Evolutionary conservation across 2,888 invertebrate species (phyloP), one percentile per base, ranked within the genome.

Genomic region (Pogonocherus hispidulus): DNA sequence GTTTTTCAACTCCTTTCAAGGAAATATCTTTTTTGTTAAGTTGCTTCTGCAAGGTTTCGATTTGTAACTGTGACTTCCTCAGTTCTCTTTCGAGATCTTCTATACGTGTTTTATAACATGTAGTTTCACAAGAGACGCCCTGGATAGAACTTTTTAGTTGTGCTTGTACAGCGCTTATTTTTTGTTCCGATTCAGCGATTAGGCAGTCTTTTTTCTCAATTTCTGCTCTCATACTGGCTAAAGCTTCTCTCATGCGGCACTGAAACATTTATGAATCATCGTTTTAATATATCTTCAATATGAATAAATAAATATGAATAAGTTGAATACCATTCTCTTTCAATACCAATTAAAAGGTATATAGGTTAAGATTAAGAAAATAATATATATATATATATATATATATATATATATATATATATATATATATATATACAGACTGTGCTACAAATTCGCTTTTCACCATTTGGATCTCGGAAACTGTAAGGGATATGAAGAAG

Each of bases 191-290:
- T 19, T 75, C 71, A 8, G 76, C 78, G 59, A 85, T 82, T 16
- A 84, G 20, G n/a, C 63, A 41, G 47, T 82, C 79, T 66, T 85
- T 85, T 59, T 77, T 78, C 18, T 82, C 82, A 6, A 85, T 63
- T 75, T 85, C 83, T 8, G 73, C 74, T 62, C 83, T 76, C 77
- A 84, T 80, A 20, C 72, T 73, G 16, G 63, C 44, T 16, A 73
- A 51, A 1, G 72, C 71, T 3, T 72, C 70, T 1, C 52, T 63
- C 68, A 72, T 69, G 16, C 67, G 68, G 11, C 37, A 20, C 75
- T 76, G 44, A 49, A 75, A 72, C 19, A 63, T 19, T 37, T 11
- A 27, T 8, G 27, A 27, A 27, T n/a, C n/a, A n/a, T n/a, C n/a
- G n/a, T n/a, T n/a, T n/a, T n/a, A n/a, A n/a, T n/a, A n/a, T n/a